Evolutionary conservation across 1,140 invertebrate species (phyloP).

Genomic region (Zaprionus gabonicus): DNA sequence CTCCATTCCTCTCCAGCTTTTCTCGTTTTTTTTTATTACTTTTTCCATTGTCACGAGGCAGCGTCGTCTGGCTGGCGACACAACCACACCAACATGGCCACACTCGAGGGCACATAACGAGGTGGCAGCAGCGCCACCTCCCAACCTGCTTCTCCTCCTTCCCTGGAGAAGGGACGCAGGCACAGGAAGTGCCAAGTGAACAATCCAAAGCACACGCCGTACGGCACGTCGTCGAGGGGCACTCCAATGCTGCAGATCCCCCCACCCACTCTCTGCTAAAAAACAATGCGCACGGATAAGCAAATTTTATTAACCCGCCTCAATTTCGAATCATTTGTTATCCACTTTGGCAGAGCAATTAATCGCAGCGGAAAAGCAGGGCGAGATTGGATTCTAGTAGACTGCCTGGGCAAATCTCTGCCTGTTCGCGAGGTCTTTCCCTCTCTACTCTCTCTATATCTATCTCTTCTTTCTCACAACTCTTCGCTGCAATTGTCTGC

Average conservation of each 20-base stretch:
- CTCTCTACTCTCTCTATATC: too few relatives aligned
- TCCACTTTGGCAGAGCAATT: constrained; percentile 70
- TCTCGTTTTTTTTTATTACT: constrained; percentile 46
- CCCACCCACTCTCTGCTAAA: neutral
- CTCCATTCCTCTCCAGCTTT: neutral
- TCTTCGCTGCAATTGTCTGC: constrained; percentile 24
- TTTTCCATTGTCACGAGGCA: constrained; percentile 62
- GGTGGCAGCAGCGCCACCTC: constrained; percentile 35
- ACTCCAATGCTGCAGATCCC: too few relatives aligned
- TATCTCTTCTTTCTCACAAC: too few relatives aligned
- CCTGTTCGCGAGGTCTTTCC: neutral
- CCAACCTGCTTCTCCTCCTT: neutral
- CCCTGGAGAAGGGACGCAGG: neutral
- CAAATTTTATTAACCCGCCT: constrained; percentile 72
- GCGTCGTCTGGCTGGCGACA: constrained; percentile 50
- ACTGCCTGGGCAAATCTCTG: constrained; percentile 1
- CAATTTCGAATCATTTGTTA: constrained; percentile 59
- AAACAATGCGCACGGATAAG: constrained; percentile 30
- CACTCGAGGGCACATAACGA: constrained; percentile 2
- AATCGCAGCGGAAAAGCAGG: constrained; percentile 57
- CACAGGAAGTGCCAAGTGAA: constrained; percentile 68
- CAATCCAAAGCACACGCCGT: constrained; percentile 50
- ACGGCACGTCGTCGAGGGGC: too few relatives aligned
- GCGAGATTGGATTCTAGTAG: constrained; percentile 22
- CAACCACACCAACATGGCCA: constrained; percentile 1